Base-by-base conservation (phyloP, 2,113 vertebrate species). In the Campylomormyrus tamandua region DNA sequence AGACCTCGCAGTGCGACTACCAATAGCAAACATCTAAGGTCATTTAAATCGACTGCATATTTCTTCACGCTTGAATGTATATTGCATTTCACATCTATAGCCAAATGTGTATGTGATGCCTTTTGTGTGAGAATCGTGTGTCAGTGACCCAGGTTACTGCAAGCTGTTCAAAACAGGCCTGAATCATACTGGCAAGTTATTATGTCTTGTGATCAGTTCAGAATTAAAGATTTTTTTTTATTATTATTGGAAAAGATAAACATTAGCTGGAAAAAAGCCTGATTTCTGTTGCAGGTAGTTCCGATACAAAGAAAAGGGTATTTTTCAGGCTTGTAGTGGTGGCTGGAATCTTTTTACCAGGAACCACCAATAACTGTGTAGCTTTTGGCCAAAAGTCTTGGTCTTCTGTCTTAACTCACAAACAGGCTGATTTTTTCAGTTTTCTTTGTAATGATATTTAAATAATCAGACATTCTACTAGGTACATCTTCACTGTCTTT, bases 41-140 rank as follows among this genome's bases (percentile, higher is more conserved):
- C 74, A 80, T 42, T 80, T 80, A 80, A 80, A 80, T 80, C 2
- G 74, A 80, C 74, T 80, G 74, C 74, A 80, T 80, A 80, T 39
- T 80, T 80, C 3, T 42, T 42, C 74, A 42, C 31, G 35, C 74
- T 80, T 42, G 74, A 80, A 80, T 42, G 74, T 80, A 80, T 80
- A 80, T 42, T 42, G 31, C 74, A 80, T 80, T 80, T 80, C 74
- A 39, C 74, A 80, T 80, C 74, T 80, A 80, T 80, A 42, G 31
- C 11, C 74, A 80, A 80, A 80, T 19, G 31, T 80, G 74, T 42
- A 42, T 80, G 74, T 35, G 13, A 80, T 5, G 35, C 35, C 35
- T 39, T 80, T 42, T 80, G 74, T 19, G 31, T 39, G 35, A 5
- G 70, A 77, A 39, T 19, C 70, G 5, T 42, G 74, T 80, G 74